Conservation (phyloP, 2,797 vertebrate genomes). For the Pseudocheirus occidentalis region DNA sequence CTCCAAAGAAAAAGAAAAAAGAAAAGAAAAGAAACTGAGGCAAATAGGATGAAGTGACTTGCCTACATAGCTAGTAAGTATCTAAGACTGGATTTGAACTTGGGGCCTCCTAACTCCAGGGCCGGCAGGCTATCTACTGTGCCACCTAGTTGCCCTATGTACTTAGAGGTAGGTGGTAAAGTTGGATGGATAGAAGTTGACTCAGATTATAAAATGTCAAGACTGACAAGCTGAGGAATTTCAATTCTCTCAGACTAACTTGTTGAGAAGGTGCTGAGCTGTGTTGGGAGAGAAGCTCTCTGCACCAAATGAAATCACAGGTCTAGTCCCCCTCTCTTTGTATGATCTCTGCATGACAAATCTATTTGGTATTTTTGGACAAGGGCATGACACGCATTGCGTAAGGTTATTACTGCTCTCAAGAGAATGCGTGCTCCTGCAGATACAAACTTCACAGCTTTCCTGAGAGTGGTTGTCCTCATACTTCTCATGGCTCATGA, state of each 20-base stretch:
- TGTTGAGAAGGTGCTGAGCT: neutral
- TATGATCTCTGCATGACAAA: neutral
- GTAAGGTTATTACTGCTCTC: neutral
- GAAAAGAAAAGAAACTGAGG: neutral
- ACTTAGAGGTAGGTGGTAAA: neutral
- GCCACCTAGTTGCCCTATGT: neutral
- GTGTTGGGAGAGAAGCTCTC: neutral
- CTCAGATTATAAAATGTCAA: neutral
- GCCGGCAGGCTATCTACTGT: neutral
- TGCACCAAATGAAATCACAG: neutral
- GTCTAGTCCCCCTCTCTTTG: neutral
- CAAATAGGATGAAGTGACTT: neutral
- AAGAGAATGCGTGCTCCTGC: neutral
- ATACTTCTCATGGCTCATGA: neutral
- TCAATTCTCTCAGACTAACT: neutral
- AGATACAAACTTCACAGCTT: neutral
- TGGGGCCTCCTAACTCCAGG: neutral
- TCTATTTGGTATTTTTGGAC: neutral
- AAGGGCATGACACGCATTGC: neutral
- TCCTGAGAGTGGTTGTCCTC: conserved; percentile 1
- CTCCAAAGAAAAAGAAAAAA: too few species aligned
- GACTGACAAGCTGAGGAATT: neutral
- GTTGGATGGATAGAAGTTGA: neutral
- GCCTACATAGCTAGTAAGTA: neutral
- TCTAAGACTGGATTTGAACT: neutral